phyloP scores from a whole-genome alignment of 2,888 invertebrate species.

The Meteorus colon region DNA sequence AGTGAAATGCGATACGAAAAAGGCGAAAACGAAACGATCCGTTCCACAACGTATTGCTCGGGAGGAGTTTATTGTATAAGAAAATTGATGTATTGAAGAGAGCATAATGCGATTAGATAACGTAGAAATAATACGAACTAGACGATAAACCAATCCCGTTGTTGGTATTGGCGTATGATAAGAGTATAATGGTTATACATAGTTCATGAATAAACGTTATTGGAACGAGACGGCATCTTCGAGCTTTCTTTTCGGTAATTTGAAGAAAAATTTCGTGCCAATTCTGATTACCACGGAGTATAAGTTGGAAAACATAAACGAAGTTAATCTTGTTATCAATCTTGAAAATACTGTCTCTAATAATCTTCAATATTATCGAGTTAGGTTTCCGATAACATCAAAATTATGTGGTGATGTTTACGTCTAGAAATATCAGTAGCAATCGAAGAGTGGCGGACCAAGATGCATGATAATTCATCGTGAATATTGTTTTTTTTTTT shows the following conservation, averaged over 20 bases:
- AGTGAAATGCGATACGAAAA: slow-evolving; percentile 13
- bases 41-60: slow-evolving; percentile 41
- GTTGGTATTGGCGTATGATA: slow-evolving; percentile 46
- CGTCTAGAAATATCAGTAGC: slow-evolving; percentile 14
- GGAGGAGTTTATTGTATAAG: slow-evolving; percentile 29
- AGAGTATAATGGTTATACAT: slow-evolving; percentile 51
- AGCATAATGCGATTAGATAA: slow-evolving; percentile 44
- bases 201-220: slow-evolving; percentile 38
- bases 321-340: slow-evolving; percentile 23
- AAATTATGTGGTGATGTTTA: slow-evolving; percentile 9
- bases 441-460: background rate
- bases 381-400: slow-evolving; percentile 18
- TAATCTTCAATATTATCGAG: background rate
- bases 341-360: slow-evolving; percentile 5
- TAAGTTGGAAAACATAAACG: slow-evolving; percentile 7
- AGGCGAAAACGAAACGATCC: slow-evolving; percentile 35
- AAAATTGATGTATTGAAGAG: slow-evolving; percentile 34
- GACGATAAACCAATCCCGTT: slow-evolving; percentile 46
- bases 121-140: slow-evolving; percentile 36
- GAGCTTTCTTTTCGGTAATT: slow-evolving; percentile 40
- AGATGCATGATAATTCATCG: background rate
- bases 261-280: background rate
- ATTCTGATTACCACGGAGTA: background rate
- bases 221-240: slow-evolving; percentile 47
- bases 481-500: slow-evolving; percentile 9